Conservation (phyloP, 2,888 invertebrate genomes). For the Epinotia brunnichana region DNA sequence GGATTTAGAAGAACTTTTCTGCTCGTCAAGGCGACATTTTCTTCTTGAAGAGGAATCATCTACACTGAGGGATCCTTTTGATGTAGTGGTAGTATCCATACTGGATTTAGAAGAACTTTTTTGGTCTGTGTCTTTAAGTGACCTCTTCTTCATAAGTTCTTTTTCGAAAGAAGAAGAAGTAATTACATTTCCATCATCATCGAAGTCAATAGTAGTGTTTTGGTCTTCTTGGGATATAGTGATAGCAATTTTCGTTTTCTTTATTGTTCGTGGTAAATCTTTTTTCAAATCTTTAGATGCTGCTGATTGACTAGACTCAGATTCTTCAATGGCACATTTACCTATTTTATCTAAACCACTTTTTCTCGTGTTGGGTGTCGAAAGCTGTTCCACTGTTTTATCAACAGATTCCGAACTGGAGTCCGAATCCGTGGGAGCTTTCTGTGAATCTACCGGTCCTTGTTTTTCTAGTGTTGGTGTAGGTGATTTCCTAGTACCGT, state of each 20-base stretch:
- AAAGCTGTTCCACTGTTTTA: conserved; percentile 77
- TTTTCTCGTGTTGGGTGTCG: conserved; percentile 78
- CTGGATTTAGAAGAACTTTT: conserved; percentile 85
- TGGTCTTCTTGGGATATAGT: conserved; percentile 83
- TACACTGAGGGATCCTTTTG: conserved; percentile 80
- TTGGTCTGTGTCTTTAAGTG: conserved; percentile 76
- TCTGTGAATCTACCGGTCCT: conserved; percentile 81
- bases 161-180: conserved; percentile 77
- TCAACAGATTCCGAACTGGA: conserved; percentile 83
- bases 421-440: conserved; percentile 84
- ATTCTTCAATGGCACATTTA: conserved; percentile 80
- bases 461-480: conserved; percentile 86
- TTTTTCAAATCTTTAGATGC: conserved; percentile 78
- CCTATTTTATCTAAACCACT: conserved; percentile 73
- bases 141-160: conserved; percentile 73
- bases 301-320: conserved; percentile 85
- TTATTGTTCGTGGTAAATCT: conserved; percentile 78
- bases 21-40: conserved; percentile 76
- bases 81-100: conserved; percentile 80
- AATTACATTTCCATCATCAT: conserved; percentile 79
- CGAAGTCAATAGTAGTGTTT: conserved; percentile 80
- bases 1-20: conserved; percentile 85
- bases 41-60: conserved; percentile 79
- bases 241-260: conserved; percentile 81
- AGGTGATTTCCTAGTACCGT: conserved; percentile 74